Evolutionary conservation across 2,113 vertebrate genomes (phyloP).

Genomic region (Oxyruncus cristatus): DNA sequence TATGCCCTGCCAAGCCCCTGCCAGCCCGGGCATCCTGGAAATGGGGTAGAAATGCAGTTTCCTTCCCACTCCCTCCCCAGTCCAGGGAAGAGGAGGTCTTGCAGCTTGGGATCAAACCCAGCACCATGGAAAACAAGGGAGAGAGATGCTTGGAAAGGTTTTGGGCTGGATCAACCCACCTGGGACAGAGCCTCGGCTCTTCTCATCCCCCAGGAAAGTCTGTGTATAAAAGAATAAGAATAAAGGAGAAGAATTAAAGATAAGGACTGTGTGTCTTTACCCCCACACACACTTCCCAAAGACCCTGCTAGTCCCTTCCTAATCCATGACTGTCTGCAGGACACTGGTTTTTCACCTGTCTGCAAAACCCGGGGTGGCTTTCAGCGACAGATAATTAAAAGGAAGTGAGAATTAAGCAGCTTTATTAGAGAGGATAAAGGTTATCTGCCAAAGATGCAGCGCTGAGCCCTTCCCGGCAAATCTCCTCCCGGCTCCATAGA

Average conservation of each 20-base stretch:
- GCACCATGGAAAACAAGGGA: rapidly evolving
- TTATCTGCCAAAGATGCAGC: background rate
- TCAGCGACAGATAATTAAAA: background rate
- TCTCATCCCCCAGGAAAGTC: background rate
- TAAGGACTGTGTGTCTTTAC: rapidly evolving
- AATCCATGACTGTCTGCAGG: background rate
- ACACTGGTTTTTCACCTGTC: background rate
- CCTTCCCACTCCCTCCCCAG: background rate
- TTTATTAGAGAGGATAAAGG: conserved; percentile 10
- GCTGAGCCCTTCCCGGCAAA: background rate
- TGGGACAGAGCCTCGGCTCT: background rate
- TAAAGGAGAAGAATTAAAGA: background rate
- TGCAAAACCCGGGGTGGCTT: background rate
- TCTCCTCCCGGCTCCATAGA: rapidly evolving
- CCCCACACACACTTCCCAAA: background rate
- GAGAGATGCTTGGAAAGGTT: background rate
- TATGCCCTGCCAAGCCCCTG: background rate
- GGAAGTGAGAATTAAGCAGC: background rate
- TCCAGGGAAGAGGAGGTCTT: background rate
- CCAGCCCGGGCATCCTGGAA: background rate
- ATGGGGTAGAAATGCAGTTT: background rate
- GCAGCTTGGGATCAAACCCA: background rate
- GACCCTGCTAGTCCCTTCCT: background rate
- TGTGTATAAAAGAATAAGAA: rapidly evolving
- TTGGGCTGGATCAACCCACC: background rate